Percentiles rank a stretch among this genome's conserved stretches.
phyloP scores from a whole-genome alignment of 2,888 invertebrate genomes.

The Chouioia cunea region DNA sequence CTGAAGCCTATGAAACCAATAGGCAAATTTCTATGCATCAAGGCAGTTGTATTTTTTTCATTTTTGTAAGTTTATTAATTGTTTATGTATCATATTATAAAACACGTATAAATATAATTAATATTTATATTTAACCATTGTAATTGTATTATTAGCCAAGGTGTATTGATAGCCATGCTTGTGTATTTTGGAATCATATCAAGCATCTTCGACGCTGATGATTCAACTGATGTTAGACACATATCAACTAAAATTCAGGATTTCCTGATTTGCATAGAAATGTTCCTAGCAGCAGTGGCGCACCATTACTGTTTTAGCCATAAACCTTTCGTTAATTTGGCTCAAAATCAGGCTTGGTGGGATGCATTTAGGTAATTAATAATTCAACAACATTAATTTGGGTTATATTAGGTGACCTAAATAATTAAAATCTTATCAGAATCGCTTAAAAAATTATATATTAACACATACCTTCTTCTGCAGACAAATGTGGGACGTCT shows the following conservation, averaged over 20 bases:
- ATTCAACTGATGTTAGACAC: constrained; percentile 77
- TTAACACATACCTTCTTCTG: constrained; percentile 44
- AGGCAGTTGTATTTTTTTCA: constrained; percentile 97
- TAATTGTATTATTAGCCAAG: constrained; percentile 78
- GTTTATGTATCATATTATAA: too few species aligned
- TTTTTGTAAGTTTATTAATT: constrained; percentile 84
- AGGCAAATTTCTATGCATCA: constrained; percentile 96
- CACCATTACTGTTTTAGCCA: constrained; percentile 98
- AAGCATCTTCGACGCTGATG: constrained; percentile 78
- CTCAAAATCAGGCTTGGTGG: constrained; percentile 67
- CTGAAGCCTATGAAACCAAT: constrained; percentile 93
- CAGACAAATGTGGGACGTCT: constrained; percentile 94
- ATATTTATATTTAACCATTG: constrained; percentile 13
- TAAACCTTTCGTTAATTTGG: constrained; percentile 79
- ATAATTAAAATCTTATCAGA: too few species aligned
- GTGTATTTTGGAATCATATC: constrained; percentile 87
- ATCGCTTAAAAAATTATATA: neutral
- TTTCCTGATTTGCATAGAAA: constrained; percentile 96
- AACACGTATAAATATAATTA: neutral
- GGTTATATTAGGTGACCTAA: too few species aligned
- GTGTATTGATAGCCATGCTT: constrained; percentile 87
- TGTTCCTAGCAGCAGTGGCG: constrained; percentile 95
- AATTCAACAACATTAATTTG: neutral
- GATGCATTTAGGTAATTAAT: constrained; percentile 64
- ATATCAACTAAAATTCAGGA: constrained; percentile 90